Conservation (phyloP, 2,888 invertebrate species). For the Drosophila melanocephala region DNA sequence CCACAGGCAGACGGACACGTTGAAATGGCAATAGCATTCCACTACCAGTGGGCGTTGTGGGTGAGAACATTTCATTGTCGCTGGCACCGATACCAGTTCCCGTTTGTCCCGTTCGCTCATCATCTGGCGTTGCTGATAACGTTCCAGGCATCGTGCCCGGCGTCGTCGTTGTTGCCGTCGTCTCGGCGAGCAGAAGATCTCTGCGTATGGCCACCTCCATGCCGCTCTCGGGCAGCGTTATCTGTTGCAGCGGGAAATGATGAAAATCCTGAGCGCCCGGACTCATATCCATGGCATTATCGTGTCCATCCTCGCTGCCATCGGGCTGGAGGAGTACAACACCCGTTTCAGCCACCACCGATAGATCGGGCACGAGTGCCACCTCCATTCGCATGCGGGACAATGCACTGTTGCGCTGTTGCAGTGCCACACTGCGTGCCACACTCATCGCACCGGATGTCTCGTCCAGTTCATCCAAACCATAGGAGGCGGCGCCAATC, state of each 20-base stretch:
- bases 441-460: conserved; percentile 65
- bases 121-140: neutral
- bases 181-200: conserved; percentile 78
- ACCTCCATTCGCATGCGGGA: conserved; percentile 84
- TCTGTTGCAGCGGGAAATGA: conserved; percentile 83
- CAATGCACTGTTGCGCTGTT: conserved; percentile 44
- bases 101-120: neutral
- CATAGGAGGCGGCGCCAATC: conserved; percentile 85
- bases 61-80: conserved; percentile 84
- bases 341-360: conserved; percentile 85
- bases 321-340: conserved; percentile 81
- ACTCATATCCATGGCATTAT: conserved; percentile 70
- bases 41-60: conserved; percentile 74
- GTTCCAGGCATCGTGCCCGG: conserved; percentile 12
- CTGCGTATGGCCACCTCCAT: conserved; percentile 85
- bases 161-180: conserved; percentile 48
- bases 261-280: conserved; percentile 78
- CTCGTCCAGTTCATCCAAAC: conserved; percentile 72
- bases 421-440: conserved; percentile 42
- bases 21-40: conserved; percentile 85
- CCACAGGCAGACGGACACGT: conserved; percentile 84
- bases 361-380: conserved; percentile 85
- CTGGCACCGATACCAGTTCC: conserved; percentile 59
- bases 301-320: conserved; percentile 79
- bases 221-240: conserved; percentile 83